Percentiles rank a stretch among this genome's conserved stretches.
Evolutionary conservation across 2,113 vertebrate species (phyloP).

Genomic region (Helogale parvula): DNA sequence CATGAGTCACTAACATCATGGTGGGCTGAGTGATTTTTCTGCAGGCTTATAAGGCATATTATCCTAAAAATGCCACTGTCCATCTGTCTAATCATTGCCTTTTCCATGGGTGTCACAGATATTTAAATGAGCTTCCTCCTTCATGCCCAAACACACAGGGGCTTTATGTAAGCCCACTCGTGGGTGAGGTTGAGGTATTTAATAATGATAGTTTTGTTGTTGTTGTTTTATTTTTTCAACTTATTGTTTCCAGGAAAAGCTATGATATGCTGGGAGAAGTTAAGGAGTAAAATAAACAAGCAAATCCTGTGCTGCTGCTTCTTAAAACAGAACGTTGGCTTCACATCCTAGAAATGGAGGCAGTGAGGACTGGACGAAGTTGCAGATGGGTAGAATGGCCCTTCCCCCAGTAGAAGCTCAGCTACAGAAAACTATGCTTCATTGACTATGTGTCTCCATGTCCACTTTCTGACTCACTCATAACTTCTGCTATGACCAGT

Average conservation of each 20-base stretch:
- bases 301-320: neutral
- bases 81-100: conserved; percentile 31
- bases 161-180: neutral
- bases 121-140: conserved; percentile 36
- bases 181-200: neutral
- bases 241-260: neutral
- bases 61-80: conserved; percentile 53
- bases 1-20: conserved; percentile 49
- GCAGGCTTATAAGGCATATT: conserved; percentile 23
- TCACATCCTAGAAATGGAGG: neutral
- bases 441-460: neutral
- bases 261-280: neutral
- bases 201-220: neutral
- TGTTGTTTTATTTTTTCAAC: neutral
- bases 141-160: neutral
- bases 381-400: neutral
- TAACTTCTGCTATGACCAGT: neutral
- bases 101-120: conserved; percentile 44
- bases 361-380: neutral
- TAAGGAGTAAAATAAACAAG: neutral
- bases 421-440: neutral
- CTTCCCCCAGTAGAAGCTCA: neutral
- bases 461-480: neutral
- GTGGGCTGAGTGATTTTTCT: conserved; percentile 42
- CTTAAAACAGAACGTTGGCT: neutral